A percentile compares a stretch with the other conserved stretches of the same genome.
These are phyloP conservation scores for Drosophila erecta DNA, from an alignment of 1,140 invertebrate species.

Conservation along the genomic window DNA sequence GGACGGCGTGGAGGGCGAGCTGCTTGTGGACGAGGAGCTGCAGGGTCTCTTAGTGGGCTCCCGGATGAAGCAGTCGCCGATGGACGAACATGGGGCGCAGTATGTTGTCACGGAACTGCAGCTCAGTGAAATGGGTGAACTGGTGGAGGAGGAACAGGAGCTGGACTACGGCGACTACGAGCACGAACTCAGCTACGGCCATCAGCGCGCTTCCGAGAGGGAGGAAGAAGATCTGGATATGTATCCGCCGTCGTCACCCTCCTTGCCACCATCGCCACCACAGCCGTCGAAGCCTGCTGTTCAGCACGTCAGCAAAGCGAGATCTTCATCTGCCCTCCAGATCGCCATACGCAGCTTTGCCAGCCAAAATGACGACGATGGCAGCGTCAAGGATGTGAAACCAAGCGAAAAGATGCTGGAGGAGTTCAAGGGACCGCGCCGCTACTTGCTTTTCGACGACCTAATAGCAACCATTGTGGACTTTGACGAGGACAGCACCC, in stretches of 20 bases:
- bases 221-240: slow-evolving; percentile 16
- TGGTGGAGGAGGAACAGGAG: slow-evolving; percentile 58
- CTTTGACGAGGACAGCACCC: slow-evolving; percentile 70
- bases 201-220: slow-evolving; percentile 11
- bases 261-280: slow-evolving; percentile 2
- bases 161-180: slow-evolving; percentile 9
- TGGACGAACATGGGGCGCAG: slow-evolving; percentile 11
- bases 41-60: slow-evolving; percentile 35
- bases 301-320: not conserved
- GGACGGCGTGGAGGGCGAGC: slow-evolving; percentile 39
- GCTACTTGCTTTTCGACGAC: slow-evolving; percentile 77
- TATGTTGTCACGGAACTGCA: slow-evolving; percentile 41
- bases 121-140: slow-evolving; percentile 41
- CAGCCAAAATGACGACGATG: slow-evolving; percentile 23
- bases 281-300: not conserved
- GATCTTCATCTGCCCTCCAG: not conserved
- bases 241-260: not conserved
- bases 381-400: slow-evolving; percentile 21
- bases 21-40: slow-evolving; percentile 48
- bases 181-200: slow-evolving; percentile 16
- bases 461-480: slow-evolving; percentile 78
- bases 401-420: slow-evolving; percentile 70
- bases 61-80: slow-evolving; percentile 11
- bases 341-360: slow-evolving; percentile 10
- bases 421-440: slow-evolving; percentile 62